Percentiles rank a stretch among this genome's conserved stretches.
phyloP scores from a whole-genome alignment of 2,113 vertebrate genomes.

The Apteryx mantelli region DNA sequence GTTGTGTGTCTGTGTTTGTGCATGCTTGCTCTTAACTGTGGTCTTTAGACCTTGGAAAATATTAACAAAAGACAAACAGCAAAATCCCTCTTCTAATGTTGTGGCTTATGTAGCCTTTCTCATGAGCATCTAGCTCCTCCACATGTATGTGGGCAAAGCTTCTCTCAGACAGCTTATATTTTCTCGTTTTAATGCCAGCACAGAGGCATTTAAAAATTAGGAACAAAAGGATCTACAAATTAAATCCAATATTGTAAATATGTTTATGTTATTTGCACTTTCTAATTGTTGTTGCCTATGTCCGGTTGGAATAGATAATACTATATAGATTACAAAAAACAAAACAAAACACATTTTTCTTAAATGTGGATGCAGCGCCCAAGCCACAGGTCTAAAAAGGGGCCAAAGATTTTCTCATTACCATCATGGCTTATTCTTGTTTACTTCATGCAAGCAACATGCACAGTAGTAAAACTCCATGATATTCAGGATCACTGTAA shows the following conservation, averaged over 20 bases:
- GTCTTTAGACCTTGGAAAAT: neutral
- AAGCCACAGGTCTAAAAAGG: neutral
- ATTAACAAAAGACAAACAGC: neutral
- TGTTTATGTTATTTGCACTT: neutral
- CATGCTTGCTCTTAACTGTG: neutral
- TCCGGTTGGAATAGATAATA: neutral
- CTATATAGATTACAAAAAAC: no score
- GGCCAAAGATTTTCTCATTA: neutral
- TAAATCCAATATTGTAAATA: neutral
- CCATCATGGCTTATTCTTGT: no score
- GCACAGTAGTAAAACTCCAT: no score
- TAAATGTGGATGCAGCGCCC: neutral
- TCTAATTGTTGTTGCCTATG: no score
- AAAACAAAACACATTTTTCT: neutral
- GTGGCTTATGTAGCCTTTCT: neutral
- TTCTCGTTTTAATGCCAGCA: neutral
- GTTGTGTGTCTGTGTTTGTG: no score
- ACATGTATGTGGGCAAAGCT: neutral
- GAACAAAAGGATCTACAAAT: neutral
- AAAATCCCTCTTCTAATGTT: no score
- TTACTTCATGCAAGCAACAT: no score
- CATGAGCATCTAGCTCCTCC: neutral
- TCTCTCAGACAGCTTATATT: neutral
- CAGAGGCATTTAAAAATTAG: neutral
- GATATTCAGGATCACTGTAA: no score